Base-by-base conservation (phyloP, 2,888 invertebrate species). In the Steromphala cineraria region DNA sequence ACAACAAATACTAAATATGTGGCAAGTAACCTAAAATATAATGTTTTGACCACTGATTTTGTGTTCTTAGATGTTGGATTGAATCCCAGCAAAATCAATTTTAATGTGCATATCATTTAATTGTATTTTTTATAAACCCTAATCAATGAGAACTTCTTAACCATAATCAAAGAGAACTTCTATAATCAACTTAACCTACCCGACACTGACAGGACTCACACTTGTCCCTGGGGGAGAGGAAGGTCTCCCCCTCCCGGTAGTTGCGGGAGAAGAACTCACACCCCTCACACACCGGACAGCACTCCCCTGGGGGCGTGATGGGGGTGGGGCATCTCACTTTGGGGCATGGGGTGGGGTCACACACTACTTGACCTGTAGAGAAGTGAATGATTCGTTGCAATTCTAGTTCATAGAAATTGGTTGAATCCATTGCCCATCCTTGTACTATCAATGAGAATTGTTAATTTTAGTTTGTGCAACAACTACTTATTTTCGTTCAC, bases 201-300 rank as follows among this genome's bases (percentile, higher is more conserved):
- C 83, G 79, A 83, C 91, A 91, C 40, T 84, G 78, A 84, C 91
- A 91, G 67, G 82, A 85, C 28, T 86, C 78, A 84, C 92, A 92
- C 0, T 87, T 86, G 67, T 90, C 87, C 10, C 83, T 78, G 0
- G 84, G 83, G 21, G 89, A 86, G 5, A 84, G 83, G 75, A 91
- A 90, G 67, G 79, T 87, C 77, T 88, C 82, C 10, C 90, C 90
- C 56, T 89, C 88, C 46, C 84, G 74, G 74, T 89, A 91, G 17
- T 84, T 85, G 17, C 80, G 76, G 13, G 90, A 89, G 74, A 87
- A 84, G 84, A 87, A 90, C 40, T 86, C 81, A 82, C 92, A 92
- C 15, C 85, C 84, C 31, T 85, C 83, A 84, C 92, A 92, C 19
- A 87, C 84, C 2, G 90, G 91, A 82, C 92, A 92, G 82, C 92